Base-by-base conservation (phyloP, 2,888 invertebrate species). In the Lasioglossum figueresi region DNA sequence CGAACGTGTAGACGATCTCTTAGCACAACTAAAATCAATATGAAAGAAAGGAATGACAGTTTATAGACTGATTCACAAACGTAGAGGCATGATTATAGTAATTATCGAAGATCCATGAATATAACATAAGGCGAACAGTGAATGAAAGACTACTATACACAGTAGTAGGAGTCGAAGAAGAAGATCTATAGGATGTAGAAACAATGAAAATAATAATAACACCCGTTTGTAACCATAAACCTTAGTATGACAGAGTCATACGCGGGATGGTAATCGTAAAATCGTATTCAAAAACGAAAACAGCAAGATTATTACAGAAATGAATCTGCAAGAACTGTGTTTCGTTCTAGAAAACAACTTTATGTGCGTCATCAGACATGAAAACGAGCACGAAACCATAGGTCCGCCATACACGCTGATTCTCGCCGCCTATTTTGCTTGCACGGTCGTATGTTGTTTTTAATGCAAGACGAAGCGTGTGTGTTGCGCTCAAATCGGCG, bases 91-190 rank as follows among this genome's bases (percentile, higher is more conserved):
- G 63, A 63, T 63, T 31, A 31, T 63, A 63, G 63, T 63, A 63
- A 31, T 63, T 63, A 63, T 63, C 31, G 63, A 63, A 27, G 63
- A 63, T 31, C 16, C 63, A 63, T 63, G 63, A 63, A 31, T 63
- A 16, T 31, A 63, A 63, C 63, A 63, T 63, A 31, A 63, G 6
- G 31, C 31, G 14, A 63, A 16, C 31, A 63, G 0, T 63, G 63
- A 63, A 63, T 63, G 63, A 63, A 63, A 63, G 31, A 2, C 16
- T 31, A 63, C 16, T 6, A 16, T 14, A 31, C 5, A 63, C 5
- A 63, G 12, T 19, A 19, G 31, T 63, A 31, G 31, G 16, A 63
- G 31, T 63, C 4, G 31, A 63, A 63, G 16, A 59, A 31, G 27
- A 59, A 59, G 31, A 31, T 63, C 31, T 31, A 16, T 16, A 31